These are phyloP conservation scores for Hydrozoanthus gracilis DNA, from an alignment of 92 coral and sea anemone genomes.

Conservation along the genomic window DNA sequence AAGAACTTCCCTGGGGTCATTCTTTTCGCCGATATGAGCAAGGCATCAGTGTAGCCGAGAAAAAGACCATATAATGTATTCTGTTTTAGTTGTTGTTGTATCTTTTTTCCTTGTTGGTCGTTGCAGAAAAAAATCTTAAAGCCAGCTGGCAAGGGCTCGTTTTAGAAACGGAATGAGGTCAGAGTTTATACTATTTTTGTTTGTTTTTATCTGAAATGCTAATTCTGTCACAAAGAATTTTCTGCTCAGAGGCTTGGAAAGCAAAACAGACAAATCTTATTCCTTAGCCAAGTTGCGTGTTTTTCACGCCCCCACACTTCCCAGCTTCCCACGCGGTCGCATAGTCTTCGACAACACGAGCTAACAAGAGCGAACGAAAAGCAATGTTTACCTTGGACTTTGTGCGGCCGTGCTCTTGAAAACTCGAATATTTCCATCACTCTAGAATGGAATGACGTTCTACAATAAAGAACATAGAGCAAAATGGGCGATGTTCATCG, in stretches of 20 bases:
- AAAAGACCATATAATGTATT: too few species aligned
- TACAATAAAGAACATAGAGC: neutral
- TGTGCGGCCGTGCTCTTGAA: constrained; percentile 6
- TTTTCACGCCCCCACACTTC: constrained; percentile 52
- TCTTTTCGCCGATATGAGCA: too few species aligned
- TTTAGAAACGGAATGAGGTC: neutral
- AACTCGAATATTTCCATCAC: constrained; percentile 13
- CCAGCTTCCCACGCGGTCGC: constrained; percentile 50
- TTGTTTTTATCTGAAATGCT: neutral
- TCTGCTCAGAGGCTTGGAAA: neutral
- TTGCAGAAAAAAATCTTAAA: neutral
- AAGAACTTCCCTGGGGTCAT: too few species aligned
- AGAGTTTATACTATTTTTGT: neutral
- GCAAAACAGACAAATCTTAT: neutral
- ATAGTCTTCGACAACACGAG: constrained; percentile 36
- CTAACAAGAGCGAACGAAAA: constrained; percentile 2
- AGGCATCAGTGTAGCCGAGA: too few species aligned
- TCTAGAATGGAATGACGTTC: constrained; percentile 48
- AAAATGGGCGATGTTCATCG: constrained; percentile 22
- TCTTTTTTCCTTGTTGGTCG: neutral
- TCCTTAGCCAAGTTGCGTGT: neutral
- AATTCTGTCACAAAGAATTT: too few species aligned
- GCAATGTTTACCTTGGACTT: constrained; percentile 43
- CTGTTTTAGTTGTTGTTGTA: neutral
- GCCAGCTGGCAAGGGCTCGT: neutral